Base-by-base conservation (phyloP, 2,888 invertebrate genomes). In the Drosophila anomalata region DNA sequence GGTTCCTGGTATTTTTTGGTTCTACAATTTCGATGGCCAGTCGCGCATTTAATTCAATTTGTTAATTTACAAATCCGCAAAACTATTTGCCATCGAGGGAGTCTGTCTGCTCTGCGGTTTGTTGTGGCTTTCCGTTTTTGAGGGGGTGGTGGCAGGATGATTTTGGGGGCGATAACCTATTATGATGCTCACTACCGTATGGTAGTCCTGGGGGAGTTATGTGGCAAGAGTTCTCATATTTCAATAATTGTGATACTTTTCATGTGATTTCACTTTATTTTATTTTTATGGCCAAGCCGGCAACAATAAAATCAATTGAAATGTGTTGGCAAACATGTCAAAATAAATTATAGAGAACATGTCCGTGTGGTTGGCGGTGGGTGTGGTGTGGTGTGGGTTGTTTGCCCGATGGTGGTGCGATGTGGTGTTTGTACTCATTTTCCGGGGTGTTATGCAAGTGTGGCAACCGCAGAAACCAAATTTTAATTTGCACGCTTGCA, bases 271-370 rank as follows among this genome's bases (percentile, higher is more conserved):
- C 33, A 63, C 69, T 67, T 67, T 69, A 72, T 65, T 60, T 57
- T 63, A 70, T 73, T 67, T 77, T 68, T 63, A 53, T 69, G 22
- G 50, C 41, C 31, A 11, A 47, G 48, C 71, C 71, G 71, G 63
- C 65, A 76, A 90, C 90, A 90, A 91, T 89, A 74, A 85, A 90
- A 88, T 89, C 91, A 91, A 91, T 90, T 90, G 89, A 90, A 90
- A 90, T 91, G 90, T 91, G 91, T 91, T 91, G 88, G 89, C 86
- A 90, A 91, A 91, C 91, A 91, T 91, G 91, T 90, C 91, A 91
- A 89, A 89, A 86, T 88, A 90, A 90, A 91, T 91, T 91, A 90
- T 87, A 88, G 60, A 69, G 73, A 70, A 68, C 73, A 69, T 72
- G 63, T 66, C 67, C 52, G 55, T 72, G 63, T 41, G 62, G 68